Evolutionary conservation across 1,140 invertebrate genomes (phyloP), one percentile per base, ranked within the genome.

Genomic region (Elymnias hypermnestra): DNA sequence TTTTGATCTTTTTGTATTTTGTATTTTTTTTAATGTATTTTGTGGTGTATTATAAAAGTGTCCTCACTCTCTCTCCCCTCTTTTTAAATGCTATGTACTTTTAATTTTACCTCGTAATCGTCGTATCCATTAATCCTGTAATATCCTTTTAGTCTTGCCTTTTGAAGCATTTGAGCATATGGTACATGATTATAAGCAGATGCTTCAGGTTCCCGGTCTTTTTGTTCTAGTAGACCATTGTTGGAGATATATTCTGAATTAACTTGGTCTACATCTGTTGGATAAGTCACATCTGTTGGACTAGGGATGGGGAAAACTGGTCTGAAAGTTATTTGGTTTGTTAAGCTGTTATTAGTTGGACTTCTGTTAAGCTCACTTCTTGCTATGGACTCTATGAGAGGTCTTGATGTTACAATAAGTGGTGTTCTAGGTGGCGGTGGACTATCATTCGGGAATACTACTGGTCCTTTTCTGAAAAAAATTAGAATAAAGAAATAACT

Each of bases 381-480:
- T 2, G 72, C 66, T 10, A 85, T 77, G 18, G 72, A 66, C 36
- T 86, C 78, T 2, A 57, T 15, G 2, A 83, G 55, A 0, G 85
- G 83, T 23, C 82, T 43, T 0, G 82, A 72, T 2, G 85, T 87
- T 0, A 85, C 83, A n/a, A 85, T 68, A 2, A 87, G 53, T 0
- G 78, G 83, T 0, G 57, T 58, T 1, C 59, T 50, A 0, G 79
- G 76, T 0, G 76, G 57, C 1, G 74, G 73, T 0, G 72, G 62
- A 0, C 48, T 55, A 22, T 82, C 63, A 36, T 72, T 79, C 0
- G 85, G 85, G 45, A 87, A 87, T 0, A 87, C 40, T 0, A 87
- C 75, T 46, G 85, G 85, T 1, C 85, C 83, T 64, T 84, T 62
- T 47, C 84, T 87, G 67, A n/a, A 75, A 71, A 9, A 28, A 10